Percentiles rank a stretch among this genome's conserved stretches.
These are phyloP conservation scores for Sceliomorpha sp. DNA, from an alignment of 2,888 invertebrate species.

Conservation along the genomic window DNA sequence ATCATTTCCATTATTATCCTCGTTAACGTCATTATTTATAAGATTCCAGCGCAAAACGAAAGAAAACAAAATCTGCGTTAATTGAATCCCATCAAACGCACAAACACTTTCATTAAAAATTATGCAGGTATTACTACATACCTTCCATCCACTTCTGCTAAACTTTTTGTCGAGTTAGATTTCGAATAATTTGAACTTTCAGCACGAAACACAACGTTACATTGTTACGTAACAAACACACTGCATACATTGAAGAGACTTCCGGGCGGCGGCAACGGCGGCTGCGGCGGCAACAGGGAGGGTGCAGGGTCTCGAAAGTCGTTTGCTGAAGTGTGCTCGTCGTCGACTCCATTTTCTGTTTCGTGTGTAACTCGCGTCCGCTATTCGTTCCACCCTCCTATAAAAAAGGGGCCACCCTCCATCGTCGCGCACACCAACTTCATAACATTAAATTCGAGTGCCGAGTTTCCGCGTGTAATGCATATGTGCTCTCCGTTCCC, in stretches of 20 bases:
- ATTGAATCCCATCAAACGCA: too few relatives aligned
- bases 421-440: constrained; percentile 49
- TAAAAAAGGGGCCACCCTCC: constrained; percentile 54
- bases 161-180: too few relatives aligned
- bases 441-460: constrained; percentile 51
- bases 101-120: too few relatives aligned
- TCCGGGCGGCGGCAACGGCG: too few relatives aligned
- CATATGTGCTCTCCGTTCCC: constrained; percentile 54
- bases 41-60: too few relatives aligned
- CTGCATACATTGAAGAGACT: constrained; percentile 39
- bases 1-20: too few relatives aligned
- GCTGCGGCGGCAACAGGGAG: too few relatives aligned
- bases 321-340: constrained; percentile 42
- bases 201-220: constrained; percentile 22
- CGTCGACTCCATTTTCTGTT: constrained; percentile 54
- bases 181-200: constrained; percentile 31
- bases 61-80: too few relatives aligned
- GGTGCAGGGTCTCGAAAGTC: constrained; percentile 44
- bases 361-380: constrained; percentile 35
- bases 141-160: too few relatives aligned
- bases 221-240: constrained; percentile 31
- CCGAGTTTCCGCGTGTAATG: constrained; percentile 51
- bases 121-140: too few relatives aligned
- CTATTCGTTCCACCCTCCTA: constrained; percentile 33
- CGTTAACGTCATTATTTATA: too few relatives aligned